A percentile compares a stretch with the other conserved stretches of the same genome.
These are phyloP conservation scores for Sarcophaga bullata DNA, from an alignment of 1,140 invertebrate genomes.

Conservation along the genomic window DNA sequence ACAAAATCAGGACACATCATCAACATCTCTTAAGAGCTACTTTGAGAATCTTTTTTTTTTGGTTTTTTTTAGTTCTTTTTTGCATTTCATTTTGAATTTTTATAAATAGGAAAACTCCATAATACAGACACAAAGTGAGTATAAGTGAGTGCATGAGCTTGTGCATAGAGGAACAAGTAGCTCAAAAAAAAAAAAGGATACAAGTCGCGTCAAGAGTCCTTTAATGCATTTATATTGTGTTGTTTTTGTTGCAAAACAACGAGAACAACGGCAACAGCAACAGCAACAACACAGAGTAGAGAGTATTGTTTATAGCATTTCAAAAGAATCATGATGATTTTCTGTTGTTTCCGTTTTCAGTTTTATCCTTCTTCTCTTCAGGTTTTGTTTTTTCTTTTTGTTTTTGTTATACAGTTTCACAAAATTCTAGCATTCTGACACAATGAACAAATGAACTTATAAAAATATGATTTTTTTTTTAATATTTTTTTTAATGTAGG, in stretches of 20 bases:
- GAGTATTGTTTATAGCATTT: not conserved
- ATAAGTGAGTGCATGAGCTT: not conserved
- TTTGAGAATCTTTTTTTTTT: not conserved
- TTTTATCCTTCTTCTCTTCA: not conserved
- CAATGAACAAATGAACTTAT: conserved; percentile 40
- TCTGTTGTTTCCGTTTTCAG: conserved; percentile 31
- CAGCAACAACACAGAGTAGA: not conserved
- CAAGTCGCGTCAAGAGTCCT: conserved; percentile 38
- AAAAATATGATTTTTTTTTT: conserved; percentile 23
- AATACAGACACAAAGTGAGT: no score
- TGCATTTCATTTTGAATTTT: not conserved
- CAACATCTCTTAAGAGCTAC: conserved; percentile 12
- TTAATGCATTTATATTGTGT: conserved; percentile 36
- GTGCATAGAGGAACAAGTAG: conserved; percentile 13
- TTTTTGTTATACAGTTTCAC: not conserved
- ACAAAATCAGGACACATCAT: conserved; percentile 12
- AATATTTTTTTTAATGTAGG: no score
- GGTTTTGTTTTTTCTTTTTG: no score
- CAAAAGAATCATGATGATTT: conserved; percentile 33
- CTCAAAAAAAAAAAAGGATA: conserved; percentile 6
- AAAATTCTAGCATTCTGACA: conserved; percentile 19
- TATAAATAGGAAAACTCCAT: not conserved
- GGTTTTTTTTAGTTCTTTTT: not conserved
- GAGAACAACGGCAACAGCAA: not conserved
- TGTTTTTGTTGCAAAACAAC: conserved; percentile 13